Conservation (phyloP, 2,888 invertebrate genomes). For the Sericinus montela region DNA sequence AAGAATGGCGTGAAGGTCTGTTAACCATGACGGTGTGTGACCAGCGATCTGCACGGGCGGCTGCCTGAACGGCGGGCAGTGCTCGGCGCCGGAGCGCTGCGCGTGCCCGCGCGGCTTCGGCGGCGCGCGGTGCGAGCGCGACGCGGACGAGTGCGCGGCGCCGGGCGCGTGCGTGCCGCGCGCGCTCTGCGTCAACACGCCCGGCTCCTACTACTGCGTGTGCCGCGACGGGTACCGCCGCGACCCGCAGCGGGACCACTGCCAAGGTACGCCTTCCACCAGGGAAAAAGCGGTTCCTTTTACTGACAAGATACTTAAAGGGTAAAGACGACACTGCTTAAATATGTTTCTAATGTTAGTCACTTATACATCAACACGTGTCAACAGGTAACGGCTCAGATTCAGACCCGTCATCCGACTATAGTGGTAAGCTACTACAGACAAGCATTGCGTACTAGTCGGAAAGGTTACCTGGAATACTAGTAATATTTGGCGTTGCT, state of each 20-base stretch:
- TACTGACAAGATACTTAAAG: too few relatives aligned
- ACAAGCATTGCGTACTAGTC: too few relatives aligned
- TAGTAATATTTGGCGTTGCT: too few relatives aligned
- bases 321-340: neutral
- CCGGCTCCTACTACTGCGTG: conserved; percentile 93
- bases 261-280: conserved; percentile 80
- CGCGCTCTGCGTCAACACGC: conserved; percentile 91
- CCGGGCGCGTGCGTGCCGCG: conserved; percentile 86
- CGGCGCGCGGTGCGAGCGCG: conserved; percentile 90
- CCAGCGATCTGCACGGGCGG: conserved; percentile 89
- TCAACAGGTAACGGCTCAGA: too few relatives aligned
- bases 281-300: too few relatives aligned
- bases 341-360: too few relatives aligned
- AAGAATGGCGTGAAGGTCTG: too few relatives aligned
- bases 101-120: conserved; percentile 89
- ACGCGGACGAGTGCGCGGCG: conserved; percentile 89
- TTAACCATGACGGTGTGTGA: too few relatives aligned
- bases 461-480: too few relatives aligned
- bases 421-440: too few relatives aligned
- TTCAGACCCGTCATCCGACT: too few relatives aligned
- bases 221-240: conserved; percentile 87
- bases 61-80: conserved; percentile 91
- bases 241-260: conserved; percentile 78
- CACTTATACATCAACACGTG: too few relatives aligned
- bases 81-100: conserved; percentile 87